Evolutionary conservation across 64 coral and sea anemone genomes (phyloP).

Genomic region (Actinia tenebrosa): DNA sequence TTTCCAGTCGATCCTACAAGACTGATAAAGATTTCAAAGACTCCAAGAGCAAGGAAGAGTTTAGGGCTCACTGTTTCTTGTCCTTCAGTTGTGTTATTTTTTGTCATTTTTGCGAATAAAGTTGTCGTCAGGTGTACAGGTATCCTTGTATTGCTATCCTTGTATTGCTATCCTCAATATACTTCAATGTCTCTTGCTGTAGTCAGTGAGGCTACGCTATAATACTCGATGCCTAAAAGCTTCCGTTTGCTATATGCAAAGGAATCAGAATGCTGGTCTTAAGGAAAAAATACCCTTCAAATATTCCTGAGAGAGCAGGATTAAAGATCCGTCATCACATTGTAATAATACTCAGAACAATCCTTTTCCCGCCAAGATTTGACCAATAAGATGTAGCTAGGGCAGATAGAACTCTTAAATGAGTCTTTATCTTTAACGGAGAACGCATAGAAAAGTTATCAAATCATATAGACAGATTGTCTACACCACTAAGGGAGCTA

Average conservation of each 20-base stretch:
- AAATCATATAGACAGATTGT: slow-evolving; percentile 1
- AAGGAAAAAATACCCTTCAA: background rate
- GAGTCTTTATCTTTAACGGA: background rate
- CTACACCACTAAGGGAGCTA: background rate
- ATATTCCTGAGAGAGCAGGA: background rate
- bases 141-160: background rate
- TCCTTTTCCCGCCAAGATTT: background rate
- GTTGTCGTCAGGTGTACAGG: background rate
- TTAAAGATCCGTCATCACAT: background rate
- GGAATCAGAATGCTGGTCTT: background rate
- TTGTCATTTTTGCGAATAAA: background rate
- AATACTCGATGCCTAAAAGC: background rate
- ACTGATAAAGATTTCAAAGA: slow-evolving; percentile 40
- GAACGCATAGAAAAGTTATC: background rate
- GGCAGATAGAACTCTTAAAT: background rate
- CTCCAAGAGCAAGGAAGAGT: slow-evolving; percentile 20
- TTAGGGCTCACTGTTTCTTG: background rate
- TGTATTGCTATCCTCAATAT: background rate
- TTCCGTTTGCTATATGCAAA: background rate
- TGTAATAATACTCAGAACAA: background rate
- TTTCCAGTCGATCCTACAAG: slow-evolving; percentile 41
- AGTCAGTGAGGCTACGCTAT: background rate
- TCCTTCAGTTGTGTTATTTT: background rate
- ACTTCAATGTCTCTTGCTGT: background rate
- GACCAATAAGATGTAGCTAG: background rate